Percentiles rank a stretch among this genome's conserved stretches.
Conservation (phyloP, 2,113 vertebrate species). For the Piaya cayana region DNA sequence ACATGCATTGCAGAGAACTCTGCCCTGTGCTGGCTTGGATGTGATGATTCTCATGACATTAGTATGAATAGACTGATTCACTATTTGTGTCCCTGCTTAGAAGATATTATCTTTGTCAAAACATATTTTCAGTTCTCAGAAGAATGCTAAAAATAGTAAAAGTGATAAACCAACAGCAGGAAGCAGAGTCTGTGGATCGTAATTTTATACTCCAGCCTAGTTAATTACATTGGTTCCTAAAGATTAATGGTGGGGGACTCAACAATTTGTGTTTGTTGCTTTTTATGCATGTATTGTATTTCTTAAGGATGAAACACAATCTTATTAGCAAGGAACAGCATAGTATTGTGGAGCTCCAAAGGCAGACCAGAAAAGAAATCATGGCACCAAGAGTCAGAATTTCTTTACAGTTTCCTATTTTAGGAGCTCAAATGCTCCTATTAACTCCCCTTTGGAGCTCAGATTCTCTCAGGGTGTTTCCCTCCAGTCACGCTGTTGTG, state of each 20-base stretch:
- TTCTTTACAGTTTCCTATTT: neutral
- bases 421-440: neutral
- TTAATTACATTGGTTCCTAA: neutral
- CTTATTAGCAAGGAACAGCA: neutral
- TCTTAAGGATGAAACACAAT: neutral
- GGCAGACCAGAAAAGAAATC: neutral
- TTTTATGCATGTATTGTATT: neutral
- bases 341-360: neutral
- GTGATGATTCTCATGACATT: neutral
- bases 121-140: constrained; percentile 18
- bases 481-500: neutral
- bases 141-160: constrained; percentile 21
- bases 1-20: neutral
- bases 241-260: neutral
- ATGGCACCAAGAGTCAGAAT: neutral
- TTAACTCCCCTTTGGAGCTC: neutral
- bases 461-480: neutral
- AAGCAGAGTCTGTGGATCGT: neutral
- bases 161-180: neutral
- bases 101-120: constrained; percentile 11
- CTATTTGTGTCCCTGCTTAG: neutral
- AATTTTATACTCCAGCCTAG: neutral
- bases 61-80: constrained; percentile 5
- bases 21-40: neutral
- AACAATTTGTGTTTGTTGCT: neutral